Conservation (phyloP, 2,888 invertebrate species). For the Leuctra nigra region DNA sequence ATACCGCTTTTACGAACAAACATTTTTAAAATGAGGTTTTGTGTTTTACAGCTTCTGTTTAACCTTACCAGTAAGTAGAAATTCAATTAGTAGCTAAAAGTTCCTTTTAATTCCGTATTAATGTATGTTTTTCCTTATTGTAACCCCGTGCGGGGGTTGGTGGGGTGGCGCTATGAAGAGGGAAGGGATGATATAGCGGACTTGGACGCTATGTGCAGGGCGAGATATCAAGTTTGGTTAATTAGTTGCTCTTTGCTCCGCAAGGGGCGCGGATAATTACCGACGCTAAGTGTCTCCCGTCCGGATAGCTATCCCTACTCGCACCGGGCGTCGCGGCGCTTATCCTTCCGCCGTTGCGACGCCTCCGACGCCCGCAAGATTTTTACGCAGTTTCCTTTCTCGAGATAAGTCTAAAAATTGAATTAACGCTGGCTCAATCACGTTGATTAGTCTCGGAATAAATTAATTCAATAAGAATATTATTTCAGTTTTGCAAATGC, state of each 20-base stretch:
- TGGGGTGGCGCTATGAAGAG: neutral
- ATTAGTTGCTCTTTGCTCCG: slow-evolving; percentile 14
- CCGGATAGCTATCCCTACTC: neutral
- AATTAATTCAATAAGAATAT: too few relatives aligned
- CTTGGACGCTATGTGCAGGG: neutral
- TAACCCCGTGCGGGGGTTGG: neutral
- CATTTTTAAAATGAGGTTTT: slow-evolving; percentile 2
- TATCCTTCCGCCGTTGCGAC: neutral
- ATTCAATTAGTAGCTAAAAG: slow-evolving; percentile 13
- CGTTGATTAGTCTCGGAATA: too few relatives aligned
- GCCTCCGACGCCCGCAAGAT: too few relatives aligned
- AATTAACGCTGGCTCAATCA: neutral
- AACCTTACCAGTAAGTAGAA: neutral
- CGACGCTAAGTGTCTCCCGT: neutral
- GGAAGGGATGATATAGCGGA: slow-evolving; percentile 9
- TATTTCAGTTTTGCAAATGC: too few relatives aligned
- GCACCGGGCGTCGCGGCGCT: neutral
- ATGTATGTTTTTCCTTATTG: slow-evolving; percentile 5
- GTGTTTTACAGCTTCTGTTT: neutral
- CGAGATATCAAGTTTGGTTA: slow-evolving; percentile 12
- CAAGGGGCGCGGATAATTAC: slow-evolving; percentile 10
- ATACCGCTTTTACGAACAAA: neutral
- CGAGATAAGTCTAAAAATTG: neutral
- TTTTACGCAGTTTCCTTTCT: too few relatives aligned
- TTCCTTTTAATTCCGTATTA: neutral